Conservation (phyloP, 2,113 vertebrate genomes). For the Daphoenositta chrysoptera region DNA sequence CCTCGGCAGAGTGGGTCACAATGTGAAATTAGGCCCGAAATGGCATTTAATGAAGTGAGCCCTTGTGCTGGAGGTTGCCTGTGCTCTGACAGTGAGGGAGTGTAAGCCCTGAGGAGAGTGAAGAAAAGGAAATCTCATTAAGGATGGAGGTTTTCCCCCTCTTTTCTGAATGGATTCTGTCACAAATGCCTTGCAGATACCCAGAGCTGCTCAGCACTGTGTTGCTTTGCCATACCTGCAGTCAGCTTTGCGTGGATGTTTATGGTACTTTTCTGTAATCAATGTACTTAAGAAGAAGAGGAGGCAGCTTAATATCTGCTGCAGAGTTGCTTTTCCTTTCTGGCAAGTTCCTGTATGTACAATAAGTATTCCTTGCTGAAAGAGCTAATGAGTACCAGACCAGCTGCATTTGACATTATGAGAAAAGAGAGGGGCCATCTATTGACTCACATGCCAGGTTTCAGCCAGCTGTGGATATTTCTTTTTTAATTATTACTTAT, state of each 20-base stretch:
- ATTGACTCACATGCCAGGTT: slow-evolving; percentile 6
- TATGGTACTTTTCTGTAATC: neutral
- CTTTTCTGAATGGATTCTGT: neutral
- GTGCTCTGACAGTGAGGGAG: neutral
- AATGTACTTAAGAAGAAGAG: neutral
- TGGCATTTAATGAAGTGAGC: slow-evolving; percentile 59
- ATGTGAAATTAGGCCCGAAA: slow-evolving; percentile 56
- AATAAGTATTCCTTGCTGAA: slow-evolving; percentile 1
- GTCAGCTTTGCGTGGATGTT: neutral
- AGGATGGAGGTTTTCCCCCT: neutral
- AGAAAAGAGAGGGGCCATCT: slow-evolving; percentile 26
- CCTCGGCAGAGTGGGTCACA: slow-evolving; percentile 27
- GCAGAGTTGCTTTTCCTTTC: slow-evolving; percentile 3
- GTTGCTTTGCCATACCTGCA: neutral
- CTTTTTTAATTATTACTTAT: slow-evolving; percentile 32
- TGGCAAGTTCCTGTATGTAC: slow-evolving; percentile 11
- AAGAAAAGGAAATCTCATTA: slow-evolving; percentile 34
- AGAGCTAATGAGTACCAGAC: slow-evolving; percentile 54
- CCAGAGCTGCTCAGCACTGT: neutral
- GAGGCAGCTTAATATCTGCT: neutral
- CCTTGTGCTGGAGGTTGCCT: slow-evolving; percentile 33
- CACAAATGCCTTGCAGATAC: neutral
- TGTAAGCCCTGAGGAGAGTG: neutral
- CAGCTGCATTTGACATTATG: slow-evolving; percentile 41
- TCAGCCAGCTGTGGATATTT: slow-evolving; percentile 47